Evolutionary conservation across 2,888 invertebrate genomes (phyloP), one percentile per base, ranked within the genome.

Genomic region (Drosophila ezoana): DNA sequence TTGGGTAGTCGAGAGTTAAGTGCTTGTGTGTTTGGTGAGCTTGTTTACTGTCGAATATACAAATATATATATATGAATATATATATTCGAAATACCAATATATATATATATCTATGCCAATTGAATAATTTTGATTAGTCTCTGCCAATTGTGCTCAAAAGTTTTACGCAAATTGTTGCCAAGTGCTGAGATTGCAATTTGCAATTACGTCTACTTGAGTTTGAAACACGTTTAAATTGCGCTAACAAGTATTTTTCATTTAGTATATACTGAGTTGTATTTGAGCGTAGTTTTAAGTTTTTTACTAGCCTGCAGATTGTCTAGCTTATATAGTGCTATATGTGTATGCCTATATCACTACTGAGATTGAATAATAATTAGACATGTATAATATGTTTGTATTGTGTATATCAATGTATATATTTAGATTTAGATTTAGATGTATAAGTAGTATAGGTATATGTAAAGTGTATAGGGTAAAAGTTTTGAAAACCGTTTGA

Each of bases 101-200:
- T 65, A 45, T 68, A 69, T 60, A 20, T 23, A 44, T 60, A 40
- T 58, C 10, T 54, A 80, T 74, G 82, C 86, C 76, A 78, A 81
- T 84, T 74, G 53, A 69, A 35, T 59, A 53, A 67, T 61, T 68
- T 65, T 63, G 45, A 28, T 67, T 73, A 54, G 37, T 59, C 72
- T 80, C 72, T 80, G 84, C 83, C 80, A 76, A 81, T 84, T 77
- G 72, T 79, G 72, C 67, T 64, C 16, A 37, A 56, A 89, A 81
- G 87, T 71, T 73, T 89, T 76, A 89, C 53, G 87, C 87, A 84
- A 85, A 89, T 85, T 87, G 89, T 85, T 84, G 81, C 81, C 44
- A 70, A 54, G 52, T 53, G 51, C 38, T 51, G 47, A 49, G 28
- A 52, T 40, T 60, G 33, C 43, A 60, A 67, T 33, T 40, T 60